Conservation (phyloP, 2,113 vertebrate species). For the Amia ocellicauda region DNA sequence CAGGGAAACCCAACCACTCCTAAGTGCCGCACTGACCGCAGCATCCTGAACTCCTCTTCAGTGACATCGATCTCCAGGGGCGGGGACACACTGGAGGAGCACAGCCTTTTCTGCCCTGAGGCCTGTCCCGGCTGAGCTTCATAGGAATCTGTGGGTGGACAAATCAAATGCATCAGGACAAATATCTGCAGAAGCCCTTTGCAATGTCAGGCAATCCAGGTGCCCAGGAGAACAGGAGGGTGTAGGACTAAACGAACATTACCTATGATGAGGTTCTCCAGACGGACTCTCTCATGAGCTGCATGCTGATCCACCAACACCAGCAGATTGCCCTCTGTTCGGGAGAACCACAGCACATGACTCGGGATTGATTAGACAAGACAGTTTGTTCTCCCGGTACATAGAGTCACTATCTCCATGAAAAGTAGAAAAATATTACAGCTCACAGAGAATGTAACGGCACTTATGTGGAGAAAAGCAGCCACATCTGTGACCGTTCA, state of each 20-base stretch:
- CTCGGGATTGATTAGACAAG: too few relatives aligned
- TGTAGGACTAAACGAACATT: conserved; percentile 12
- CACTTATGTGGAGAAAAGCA: not conserved
- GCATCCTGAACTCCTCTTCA: conserved; percentile 80
- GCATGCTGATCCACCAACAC: conserved; percentile 95
- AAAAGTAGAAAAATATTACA: too few relatives aligned
- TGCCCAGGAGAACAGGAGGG: too few relatives aligned
- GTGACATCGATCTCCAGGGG: conserved; percentile 80
- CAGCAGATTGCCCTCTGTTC: conserved; percentile 79
- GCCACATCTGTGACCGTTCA: not conserved
- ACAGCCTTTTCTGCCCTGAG: conserved; percentile 70
- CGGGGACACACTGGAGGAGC: conserved; percentile 78
- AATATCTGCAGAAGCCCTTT: too few relatives aligned
- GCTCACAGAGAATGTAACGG: too few relatives aligned
- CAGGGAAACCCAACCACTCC: too few relatives aligned
- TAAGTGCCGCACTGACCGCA: conserved; percentile 64
- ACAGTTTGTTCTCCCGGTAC: too few relatives aligned
- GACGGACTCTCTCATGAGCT: conserved; percentile 87
- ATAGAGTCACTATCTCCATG: too few relatives aligned
- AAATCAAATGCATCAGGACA: too few relatives aligned
- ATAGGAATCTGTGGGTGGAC: conserved; percentile 78
- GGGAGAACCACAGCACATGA: too few relatives aligned
- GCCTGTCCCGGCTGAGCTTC: conserved; percentile 70
- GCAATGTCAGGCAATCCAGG: too few relatives aligned
- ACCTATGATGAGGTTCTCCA: conserved; percentile 89